Conservation (phyloP, 2,797 vertebrate genomes). For the Sebastes trivittatus region DNA sequence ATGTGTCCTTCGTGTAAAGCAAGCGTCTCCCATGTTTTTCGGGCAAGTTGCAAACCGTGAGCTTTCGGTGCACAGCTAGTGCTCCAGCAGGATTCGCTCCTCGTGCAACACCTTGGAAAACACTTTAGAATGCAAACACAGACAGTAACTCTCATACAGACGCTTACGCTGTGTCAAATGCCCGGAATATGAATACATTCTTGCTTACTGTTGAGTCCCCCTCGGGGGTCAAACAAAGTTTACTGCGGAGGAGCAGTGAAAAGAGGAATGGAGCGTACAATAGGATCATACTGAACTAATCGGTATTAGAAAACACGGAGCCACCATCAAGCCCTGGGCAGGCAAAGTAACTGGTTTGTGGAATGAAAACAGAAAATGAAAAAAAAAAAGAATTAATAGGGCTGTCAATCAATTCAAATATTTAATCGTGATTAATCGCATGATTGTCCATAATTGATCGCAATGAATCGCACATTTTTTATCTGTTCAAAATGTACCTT, state of each 20-base stretch:
- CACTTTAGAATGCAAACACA: background rate
- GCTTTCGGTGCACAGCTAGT: fast-evolving
- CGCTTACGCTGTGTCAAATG: background rate
- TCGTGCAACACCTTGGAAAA: background rate
- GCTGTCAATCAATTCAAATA: too few relatives aligned
- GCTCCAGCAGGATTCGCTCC: background rate
- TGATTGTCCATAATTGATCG: too few relatives aligned
- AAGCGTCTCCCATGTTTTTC: background rate
- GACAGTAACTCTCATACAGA: background rate
- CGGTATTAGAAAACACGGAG: background rate
- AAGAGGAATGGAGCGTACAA: background rate
- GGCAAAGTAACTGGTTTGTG: background rate
- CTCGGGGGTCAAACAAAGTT: background rate
- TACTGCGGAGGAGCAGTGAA: background rate
- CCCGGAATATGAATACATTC: background rate
- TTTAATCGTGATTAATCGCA: too few relatives aligned
- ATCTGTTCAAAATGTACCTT: too few relatives aligned
- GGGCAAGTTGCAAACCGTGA: background rate
- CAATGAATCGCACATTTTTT: too few relatives aligned
- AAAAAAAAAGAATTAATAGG: background rate
- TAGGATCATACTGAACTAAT: background rate
- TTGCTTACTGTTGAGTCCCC: background rate
- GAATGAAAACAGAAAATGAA: background rate
- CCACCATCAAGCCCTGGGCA: background rate
- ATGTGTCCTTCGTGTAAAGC: background rate